A percentile compares a stretch with the other conserved stretches of the same genome.
Evolutionary conservation across 2,797 vertebrate genomes (phyloP).

Genomic region (Cyclopterus lumpus): DNA sequence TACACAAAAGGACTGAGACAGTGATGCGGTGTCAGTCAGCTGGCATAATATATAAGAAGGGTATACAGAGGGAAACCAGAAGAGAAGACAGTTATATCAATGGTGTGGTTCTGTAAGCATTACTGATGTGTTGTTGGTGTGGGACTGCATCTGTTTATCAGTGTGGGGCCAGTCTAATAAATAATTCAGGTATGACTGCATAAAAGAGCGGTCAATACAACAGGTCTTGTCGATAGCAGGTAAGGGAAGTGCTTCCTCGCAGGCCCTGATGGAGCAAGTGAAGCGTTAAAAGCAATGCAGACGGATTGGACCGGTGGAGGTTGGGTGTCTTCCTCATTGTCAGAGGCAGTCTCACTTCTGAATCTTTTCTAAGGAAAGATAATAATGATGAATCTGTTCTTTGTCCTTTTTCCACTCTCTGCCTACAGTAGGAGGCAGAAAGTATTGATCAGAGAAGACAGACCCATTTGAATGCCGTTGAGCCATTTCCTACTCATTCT

Average conservation of each 20-base stretch:
- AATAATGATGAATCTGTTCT: constrained; percentile 53
- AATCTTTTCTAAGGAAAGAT: constrained; percentile 39
- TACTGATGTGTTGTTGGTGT: constrained; percentile 47
- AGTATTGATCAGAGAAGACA: constrained; percentile 60
- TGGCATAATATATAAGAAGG: constrained; percentile 29
- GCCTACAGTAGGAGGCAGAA: constrained; percentile 41
- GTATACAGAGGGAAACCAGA: constrained; percentile 17
- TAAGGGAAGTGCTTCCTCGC: constrained; percentile 28
- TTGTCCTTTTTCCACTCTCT: constrained; percentile 4
- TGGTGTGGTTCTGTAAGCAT: constrained; percentile 36
- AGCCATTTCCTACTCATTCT: constrained; percentile 70
- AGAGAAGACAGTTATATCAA: constrained; percentile 28
- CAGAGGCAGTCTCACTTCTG: constrained; percentile 37
- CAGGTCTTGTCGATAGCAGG: constrained; percentile 50
- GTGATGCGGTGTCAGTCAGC: constrained; percentile 41
- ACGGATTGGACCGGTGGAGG: constrained; percentile 9
- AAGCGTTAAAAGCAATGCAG: constrained; percentile 33
- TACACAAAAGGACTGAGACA: constrained; percentile 20
- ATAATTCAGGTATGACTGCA: constrained; percentile 73
- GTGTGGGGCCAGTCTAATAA: constrained; percentile 53
- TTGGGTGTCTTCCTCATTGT: constrained; percentile 30
- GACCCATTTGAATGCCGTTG: constrained; percentile 65
- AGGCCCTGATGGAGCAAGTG: constrained; percentile 12
- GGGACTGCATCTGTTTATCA: constrained; percentile 58
- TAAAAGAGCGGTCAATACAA: constrained; percentile 61